A percentile compares a stretch with the other conserved stretches of the same genome.
Conservation (phyloP, 1,140 invertebrate genomes). For the Cyclargus thomasi region DNA sequence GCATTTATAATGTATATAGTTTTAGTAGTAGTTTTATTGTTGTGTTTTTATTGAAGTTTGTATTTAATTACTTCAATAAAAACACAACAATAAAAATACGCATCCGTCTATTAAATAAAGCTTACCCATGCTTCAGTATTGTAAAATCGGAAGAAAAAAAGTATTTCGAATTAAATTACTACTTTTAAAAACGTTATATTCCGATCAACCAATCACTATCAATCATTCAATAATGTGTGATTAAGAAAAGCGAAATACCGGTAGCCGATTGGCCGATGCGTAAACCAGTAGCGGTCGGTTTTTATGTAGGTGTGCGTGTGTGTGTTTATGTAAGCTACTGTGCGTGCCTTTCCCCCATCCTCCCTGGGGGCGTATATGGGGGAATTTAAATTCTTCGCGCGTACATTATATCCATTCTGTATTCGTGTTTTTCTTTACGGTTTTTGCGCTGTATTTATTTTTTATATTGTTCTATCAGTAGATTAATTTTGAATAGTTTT, state of each 20-base stretch:
- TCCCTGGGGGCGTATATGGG: conserved; percentile 13
- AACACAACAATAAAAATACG: too few species aligned
- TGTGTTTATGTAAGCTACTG: conserved; percentile 27
- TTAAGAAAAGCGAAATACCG: conserved; percentile 27
- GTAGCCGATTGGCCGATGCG: conserved; percentile 59
- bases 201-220: conserved; percentile 27
- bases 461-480: neutral
- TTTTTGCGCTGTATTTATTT: neutral
- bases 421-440: neutral
- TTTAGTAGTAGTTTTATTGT: too few species aligned
- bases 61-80: too few species aligned
- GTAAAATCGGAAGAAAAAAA: neutral
- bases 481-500: neutral
- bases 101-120: too few species aligned
- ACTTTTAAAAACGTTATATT: neutral
- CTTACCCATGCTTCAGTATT: too few species aligned
- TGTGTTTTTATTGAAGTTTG: too few species aligned
- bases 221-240: conserved; percentile 27
- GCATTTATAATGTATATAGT: too few species aligned
- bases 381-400: neutral
- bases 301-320: conserved; percentile 25
- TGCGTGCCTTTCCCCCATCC: conserved; percentile 23
- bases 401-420: neutral
- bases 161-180: conserved; percentile 1
- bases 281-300: conserved; percentile 65